Evolutionary conservation across 1,140 invertebrate genomes (phyloP), one percentile per base, ranked within the genome.

Genomic region (Zaprionus africanus): DNA sequence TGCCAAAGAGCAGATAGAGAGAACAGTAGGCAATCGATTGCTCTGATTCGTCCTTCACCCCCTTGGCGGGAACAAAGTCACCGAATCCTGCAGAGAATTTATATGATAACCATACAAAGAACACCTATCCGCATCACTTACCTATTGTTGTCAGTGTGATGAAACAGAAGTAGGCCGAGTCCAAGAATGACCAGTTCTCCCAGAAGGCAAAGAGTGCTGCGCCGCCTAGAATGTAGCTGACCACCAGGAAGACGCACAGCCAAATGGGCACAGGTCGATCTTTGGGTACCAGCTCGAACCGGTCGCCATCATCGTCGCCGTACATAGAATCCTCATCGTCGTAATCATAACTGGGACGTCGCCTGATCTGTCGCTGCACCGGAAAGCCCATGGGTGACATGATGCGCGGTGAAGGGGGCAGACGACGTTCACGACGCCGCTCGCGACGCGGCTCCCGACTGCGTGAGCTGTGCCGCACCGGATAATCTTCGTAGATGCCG

Each of bases 141-240:
- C 95, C 98, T 63, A 99, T 99, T 0, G 98, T 99, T 0, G 98
- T 98, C 41, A 99, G 94, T 0, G 98, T 99, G 69, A 99, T 98
- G 93, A 99, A 99, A 93, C 98, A 99, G 93, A 99, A 99, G 92
- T 99, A 99, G 1, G 97, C 97, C 0, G 97, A 97, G 90, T 99
- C 97, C 61, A 98, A 94, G 82, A 97, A 97, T 0, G 94, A 94
- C 98, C 98, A 99, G 41, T 95, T 94, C 93, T 99, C 98, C 97
- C 97, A 96, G 60, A 95, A 94, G 54, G 95, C 95, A 93, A 99
- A 98, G 0, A 98, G 94, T 67, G 95, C 97, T 1, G 97, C 97
- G 2, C 98, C 97, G 0, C 96, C 96, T 51, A 98, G 94, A 77
- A 98, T 98, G 91, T 98, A 98, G 41, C 96, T 96, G 13, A 98